These are phyloP conservation scores for Pemphredon lugubris DNA, from an alignment of 2,888 invertebrate species.

Conservation along the genomic window DNA sequence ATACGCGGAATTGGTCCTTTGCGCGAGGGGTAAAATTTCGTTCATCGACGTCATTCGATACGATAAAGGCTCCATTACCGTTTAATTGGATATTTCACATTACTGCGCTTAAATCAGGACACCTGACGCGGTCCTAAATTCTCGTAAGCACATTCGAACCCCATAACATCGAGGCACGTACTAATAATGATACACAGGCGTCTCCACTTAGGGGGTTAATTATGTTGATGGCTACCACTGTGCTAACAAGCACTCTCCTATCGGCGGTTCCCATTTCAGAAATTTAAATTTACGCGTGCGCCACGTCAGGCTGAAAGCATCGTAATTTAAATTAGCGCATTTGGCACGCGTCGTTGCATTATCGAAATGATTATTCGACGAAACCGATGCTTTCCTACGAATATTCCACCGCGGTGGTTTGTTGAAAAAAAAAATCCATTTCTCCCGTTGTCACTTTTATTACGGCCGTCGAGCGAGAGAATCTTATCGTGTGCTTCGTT, in stretches of 20 bases:
- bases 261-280: slow-evolving; percentile 67
- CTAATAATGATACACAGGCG: slow-evolving; percentile 74
- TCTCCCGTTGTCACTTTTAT: too few relatives aligned
- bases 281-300: slow-evolving; percentile 73
- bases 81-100: slow-evolving; percentile 67
- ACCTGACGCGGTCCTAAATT: slow-evolving; percentile 62
- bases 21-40: slow-evolving; percentile 36
- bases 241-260: slow-evolving; percentile 68
- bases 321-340: slow-evolving; percentile 72
- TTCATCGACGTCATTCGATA: slow-evolving; percentile 34
- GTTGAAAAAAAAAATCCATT: neutral
- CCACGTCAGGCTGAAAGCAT: slow-evolving; percentile 45
- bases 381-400: too few relatives aligned
- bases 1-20: too few relatives aligned
- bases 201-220: slow-evolving; percentile 74
- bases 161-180: slow-evolving; percentile 64
- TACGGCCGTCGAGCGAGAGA: too few relatives aligned
- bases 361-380: slow-evolving; percentile 34
- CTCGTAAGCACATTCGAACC: slow-evolving; percentile 66
- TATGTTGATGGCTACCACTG: slow-evolving; percentile 72
- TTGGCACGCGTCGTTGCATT: slow-evolving; percentile 21
- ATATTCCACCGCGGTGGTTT: neutral
- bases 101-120: slow-evolving; percentile 61
- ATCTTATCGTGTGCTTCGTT: slow-evolving; percentile 42
- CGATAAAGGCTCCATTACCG: slow-evolving; percentile 59